These are phyloP conservation scores for Oreochromis spilurus DNA, from an alignment of 2,113 vertebrate species.

Conservation along the genomic window DNA sequence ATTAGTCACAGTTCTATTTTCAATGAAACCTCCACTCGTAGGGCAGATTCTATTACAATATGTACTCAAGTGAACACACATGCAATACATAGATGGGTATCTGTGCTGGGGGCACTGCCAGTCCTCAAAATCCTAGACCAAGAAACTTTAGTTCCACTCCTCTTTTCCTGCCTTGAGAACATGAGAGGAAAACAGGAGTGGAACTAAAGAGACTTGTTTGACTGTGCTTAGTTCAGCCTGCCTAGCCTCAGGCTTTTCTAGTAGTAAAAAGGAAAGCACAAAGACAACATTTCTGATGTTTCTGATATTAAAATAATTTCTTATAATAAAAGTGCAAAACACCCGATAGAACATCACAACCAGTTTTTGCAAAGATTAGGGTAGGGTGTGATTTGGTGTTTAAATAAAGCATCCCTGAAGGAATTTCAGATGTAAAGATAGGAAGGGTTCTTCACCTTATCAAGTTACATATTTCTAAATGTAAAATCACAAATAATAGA, in stretches of 20 bases:
- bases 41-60: conserved; percentile 8
- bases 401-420: background rate
- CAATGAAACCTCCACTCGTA: background rate
- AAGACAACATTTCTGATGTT: background rate
- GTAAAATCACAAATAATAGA: background rate
- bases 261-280: background rate
- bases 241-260: background rate
- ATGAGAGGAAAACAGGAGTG: background rate
- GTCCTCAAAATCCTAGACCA: background rate
- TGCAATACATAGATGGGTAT: background rate
- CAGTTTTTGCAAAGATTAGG: background rate
- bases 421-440: background rate
- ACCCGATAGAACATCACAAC: background rate
- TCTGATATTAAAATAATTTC: background rate
- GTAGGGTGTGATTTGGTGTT: background rate
- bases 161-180: background rate
- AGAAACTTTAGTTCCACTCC: background rate
- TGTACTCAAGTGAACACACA: background rate
- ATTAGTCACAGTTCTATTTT: conserved; percentile 51
- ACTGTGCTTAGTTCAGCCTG: conserved; percentile 31
- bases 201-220: conserved; percentile 23
- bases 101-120: background rate
- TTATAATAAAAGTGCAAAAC: background rate
- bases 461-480: background rate
- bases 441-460: background rate